Base-by-base conservation (phyloP, 2,888 invertebrate species). In the Sinodicranocentrus sp. region DNA sequence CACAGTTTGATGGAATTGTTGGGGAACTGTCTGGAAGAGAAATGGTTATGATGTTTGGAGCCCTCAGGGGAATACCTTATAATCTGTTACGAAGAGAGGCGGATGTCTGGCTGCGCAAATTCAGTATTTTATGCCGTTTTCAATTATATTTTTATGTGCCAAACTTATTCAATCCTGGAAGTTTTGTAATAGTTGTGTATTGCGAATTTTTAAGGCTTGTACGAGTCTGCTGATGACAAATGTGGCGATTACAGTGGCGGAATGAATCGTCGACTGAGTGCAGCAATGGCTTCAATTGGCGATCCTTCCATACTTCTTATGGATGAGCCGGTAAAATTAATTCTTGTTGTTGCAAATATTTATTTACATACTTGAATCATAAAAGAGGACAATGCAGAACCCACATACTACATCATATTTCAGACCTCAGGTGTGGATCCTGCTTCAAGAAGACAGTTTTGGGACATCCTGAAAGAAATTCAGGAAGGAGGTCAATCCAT, bases 1-100 rank as follows among this genome's bases (percentile, higher is more conserved):
- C 98, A 0, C 98, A 98, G 91, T 94, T 94, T 90, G 94, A 95
- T 91, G 96, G 96, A 0, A 91, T 97, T 54, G 95, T 97, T 89
- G 93, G 92, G 75, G 94, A 94, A 89, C 92, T 96, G 89, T 95
- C 96, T 8, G 95, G 95, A 0, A 91, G 92, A 77, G 94, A 97
- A 90, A 94, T 95, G 89, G 91, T 98, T 65, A 91, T 90, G 63
- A 91, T 95, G 84, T 94, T 95, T 91, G 95, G 95, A 0, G 91
- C 93, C 15, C 91, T 97, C 67, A 92, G 96, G 5, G 97, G 96
- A 0, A 92, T 95, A 21, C 90, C 90, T 15, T 89, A 90, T 61
- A 33, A 23, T n/a, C n/a, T 26, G 5, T 80, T 87, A 2, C 54
- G 71, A 13, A n/a, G 25, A 10, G 85, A 88, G 59, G 70, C 85